These are phyloP conservation scores for Actinopyga echinites DNA, from an alignment of 53 echinoderm and acorn worm species.

Conservation along the genomic window DNA sequence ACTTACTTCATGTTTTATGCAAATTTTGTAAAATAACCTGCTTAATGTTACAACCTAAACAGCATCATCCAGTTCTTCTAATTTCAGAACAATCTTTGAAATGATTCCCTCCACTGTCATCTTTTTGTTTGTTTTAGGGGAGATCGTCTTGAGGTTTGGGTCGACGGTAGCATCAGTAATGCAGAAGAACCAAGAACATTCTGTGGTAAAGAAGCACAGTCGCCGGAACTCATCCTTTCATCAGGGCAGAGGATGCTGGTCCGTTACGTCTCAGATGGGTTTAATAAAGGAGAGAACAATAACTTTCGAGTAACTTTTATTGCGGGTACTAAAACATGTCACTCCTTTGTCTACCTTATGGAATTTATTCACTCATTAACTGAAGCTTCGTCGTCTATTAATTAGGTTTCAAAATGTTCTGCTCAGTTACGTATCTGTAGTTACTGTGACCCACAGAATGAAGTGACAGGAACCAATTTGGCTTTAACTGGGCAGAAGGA, in stretches of 20 bases:
- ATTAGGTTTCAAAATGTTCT: too few relatives aligned
- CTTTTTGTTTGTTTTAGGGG: not conserved
- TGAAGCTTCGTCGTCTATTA: too few relatives aligned
- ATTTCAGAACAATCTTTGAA: too few relatives aligned
- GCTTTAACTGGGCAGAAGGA: too few relatives aligned
- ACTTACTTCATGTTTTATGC: too few relatives aligned
- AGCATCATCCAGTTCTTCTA: too few relatives aligned
- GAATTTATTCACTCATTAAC: not conserved
- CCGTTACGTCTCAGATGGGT: not conserved
- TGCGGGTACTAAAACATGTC: not conserved
- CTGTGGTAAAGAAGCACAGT: not conserved
- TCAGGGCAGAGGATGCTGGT: constrained; percentile 11
- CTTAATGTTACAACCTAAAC: too few relatives aligned
- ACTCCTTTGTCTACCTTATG: not conserved
- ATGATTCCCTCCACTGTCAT: too few relatives aligned
- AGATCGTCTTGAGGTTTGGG: constrained; percentile 14
- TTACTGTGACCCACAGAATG: too few relatives aligned
- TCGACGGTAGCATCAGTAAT: not conserved
- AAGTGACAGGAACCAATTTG: too few relatives aligned
- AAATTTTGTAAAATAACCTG: too few relatives aligned
- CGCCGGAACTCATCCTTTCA: not conserved
- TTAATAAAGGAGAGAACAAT: not conserved
- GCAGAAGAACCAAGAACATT: not conserved
- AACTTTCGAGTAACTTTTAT: not conserved
- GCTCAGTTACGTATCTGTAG: too few relatives aligned